Evolutionary conservation across 1,140 invertebrate species (phyloP).

Genomic region (Drosophila insularis): DNA sequence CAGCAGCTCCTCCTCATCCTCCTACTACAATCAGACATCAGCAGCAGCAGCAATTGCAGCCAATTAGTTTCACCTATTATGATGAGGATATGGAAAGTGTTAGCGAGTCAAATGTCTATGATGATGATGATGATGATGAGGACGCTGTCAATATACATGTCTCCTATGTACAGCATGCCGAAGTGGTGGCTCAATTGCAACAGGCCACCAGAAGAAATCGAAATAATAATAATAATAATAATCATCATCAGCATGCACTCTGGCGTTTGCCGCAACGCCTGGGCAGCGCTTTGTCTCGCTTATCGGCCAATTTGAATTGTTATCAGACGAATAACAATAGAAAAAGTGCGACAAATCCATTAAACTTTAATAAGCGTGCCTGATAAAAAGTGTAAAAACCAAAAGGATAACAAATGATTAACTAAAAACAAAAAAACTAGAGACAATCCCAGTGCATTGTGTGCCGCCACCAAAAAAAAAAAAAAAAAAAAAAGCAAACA

Average conservation of each 20-base stretch:
- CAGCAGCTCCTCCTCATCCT: neutral
- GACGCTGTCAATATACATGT: conserved; percentile 65
- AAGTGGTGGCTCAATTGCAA: conserved; percentile 63
- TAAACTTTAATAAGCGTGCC: conserved; percentile 28
- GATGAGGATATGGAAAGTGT: conserved; percentile 66
- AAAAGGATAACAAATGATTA: conserved; percentile 12
- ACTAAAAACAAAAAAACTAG: conserved; percentile 32
- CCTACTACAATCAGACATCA: neutral
- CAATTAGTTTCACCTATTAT: conserved; percentile 58
- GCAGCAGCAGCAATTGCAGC: conserved; percentile 9
- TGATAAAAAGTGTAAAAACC: conserved; percentile 21
- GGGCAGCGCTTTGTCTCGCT: conserved; percentile 51
- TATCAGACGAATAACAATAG: conserved; percentile 46
- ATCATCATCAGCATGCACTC: conserved; percentile 41
- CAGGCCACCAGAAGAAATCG: conserved; percentile 32
- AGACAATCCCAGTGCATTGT: conserved; percentile 77
- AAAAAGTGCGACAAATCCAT: conserved; percentile 5
- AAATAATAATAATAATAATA: conserved; percentile 24
- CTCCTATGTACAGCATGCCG: conserved; percentile 70
- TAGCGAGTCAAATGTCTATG: conserved; percentile 20
- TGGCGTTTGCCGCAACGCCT: conserved; percentile 64
- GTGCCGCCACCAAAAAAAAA: conserved; percentile 48
- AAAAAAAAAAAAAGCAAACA: neutral
- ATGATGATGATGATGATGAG: conserved; percentile 44
- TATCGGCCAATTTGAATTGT: conserved; percentile 72